phyloP scores from a whole-genome alignment of 2,113 vertebrate species.

The Choloepus hoffmanni region DNA sequence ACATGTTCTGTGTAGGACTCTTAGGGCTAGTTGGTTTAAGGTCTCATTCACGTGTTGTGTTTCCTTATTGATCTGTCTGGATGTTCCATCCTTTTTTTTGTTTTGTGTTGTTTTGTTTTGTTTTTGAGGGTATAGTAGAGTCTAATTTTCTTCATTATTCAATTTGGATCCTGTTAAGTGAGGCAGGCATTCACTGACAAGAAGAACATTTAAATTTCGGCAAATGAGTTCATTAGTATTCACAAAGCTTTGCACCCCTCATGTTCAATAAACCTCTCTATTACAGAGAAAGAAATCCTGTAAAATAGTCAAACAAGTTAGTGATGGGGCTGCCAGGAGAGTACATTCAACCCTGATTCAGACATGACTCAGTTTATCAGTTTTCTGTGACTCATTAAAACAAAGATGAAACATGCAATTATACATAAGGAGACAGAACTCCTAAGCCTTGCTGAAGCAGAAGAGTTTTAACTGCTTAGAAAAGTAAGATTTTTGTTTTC shows the following conservation, averaged over 20 bases:
- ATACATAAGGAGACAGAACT: constrained; percentile 58
- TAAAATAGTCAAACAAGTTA: constrained; percentile 77
- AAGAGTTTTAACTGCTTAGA: constrained; percentile 70
- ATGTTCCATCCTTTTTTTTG: no score
- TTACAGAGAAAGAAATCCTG: constrained; percentile 70
- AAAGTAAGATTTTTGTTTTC: constrained; percentile 66
- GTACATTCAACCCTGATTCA: constrained; percentile 38
- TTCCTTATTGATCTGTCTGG: no score
- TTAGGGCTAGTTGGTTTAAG: no score
- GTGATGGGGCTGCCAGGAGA: constrained; percentile 59
- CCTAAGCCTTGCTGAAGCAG: constrained; percentile 66
- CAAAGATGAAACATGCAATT: constrained; percentile 69
- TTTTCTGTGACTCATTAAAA: constrained; percentile 76
- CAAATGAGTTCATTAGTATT: constrained; percentile 81
- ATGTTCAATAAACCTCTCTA: constrained; percentile 81
- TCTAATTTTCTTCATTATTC: constrained; percentile 81
- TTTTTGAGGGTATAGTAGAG: constrained; percentile 68
- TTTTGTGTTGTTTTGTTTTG: no score
- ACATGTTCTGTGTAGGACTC: no score
- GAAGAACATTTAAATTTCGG: constrained; percentile 76
- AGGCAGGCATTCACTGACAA: constrained; percentile 77
- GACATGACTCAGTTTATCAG: constrained; percentile 69
- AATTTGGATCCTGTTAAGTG: constrained; percentile 75
- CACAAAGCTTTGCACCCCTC: constrained; percentile 70
- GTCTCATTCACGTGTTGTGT: no score